Evolutionary conservation across 2,113 vertebrate genomes (phyloP).

Genomic region (Amphiprion percula): DNA sequence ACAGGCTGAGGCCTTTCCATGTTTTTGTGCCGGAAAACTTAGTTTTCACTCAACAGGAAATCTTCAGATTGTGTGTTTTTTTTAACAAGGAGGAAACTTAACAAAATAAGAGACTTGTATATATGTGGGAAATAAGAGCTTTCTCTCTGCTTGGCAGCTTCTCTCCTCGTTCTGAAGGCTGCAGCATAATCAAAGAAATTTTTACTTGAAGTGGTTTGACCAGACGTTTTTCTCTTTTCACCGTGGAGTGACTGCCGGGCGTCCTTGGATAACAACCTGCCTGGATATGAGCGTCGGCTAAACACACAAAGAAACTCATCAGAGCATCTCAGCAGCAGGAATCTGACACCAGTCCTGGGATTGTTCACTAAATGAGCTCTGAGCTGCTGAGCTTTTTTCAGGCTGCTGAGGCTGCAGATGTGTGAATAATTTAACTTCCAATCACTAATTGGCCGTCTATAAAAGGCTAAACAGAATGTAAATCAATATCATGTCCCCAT

Average conservation of each 20-base stretch:
- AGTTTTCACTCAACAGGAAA: no score
- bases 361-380: not conserved
- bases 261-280: conserved; percentile 49
- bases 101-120: no score
- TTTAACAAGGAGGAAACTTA: no score
- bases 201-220: conserved; percentile 30
- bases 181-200: not conserved
- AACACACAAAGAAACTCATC: not conserved
- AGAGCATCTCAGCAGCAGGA: not conserved
- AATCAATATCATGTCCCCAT: conserved; percentile 23
- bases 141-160: not conserved
- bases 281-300: conserved; percentile 39
- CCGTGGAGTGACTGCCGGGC: not conserved
- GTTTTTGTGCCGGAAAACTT: no score
- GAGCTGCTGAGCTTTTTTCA: not conserved
- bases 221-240: conserved; percentile 11
- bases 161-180: not conserved
- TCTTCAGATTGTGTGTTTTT: no score
- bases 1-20: no score
- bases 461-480: conserved; percentile 28
- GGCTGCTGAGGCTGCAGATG: not conserved
- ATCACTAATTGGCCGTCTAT: not conserved
- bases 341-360: conserved; percentile 12
- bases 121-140: no score
- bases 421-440: conserved; percentile 26